phyloP scores from a whole-genome alignment of 2,888 invertebrate genomes.

The Lasioglossum marginatum region DNA sequence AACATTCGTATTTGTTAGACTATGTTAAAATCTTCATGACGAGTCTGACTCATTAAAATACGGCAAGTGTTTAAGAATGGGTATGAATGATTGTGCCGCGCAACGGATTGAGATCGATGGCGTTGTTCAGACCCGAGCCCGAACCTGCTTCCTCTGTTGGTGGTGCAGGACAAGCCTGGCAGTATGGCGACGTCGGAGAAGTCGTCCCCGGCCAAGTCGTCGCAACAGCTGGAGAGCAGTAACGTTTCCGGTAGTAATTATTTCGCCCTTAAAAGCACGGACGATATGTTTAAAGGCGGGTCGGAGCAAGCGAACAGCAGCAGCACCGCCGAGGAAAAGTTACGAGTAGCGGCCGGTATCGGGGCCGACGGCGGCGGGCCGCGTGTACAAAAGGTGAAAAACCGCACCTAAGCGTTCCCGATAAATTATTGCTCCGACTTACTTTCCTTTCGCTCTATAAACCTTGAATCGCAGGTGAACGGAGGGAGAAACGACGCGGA shows the following conservation, averaged over 20 bases:
- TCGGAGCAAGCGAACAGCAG: constrained; percentile 72
- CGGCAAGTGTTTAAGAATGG: too few species aligned
- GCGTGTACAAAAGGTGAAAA: constrained; percentile 65
- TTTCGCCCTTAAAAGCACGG: constrained; percentile 74
- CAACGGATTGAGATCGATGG: not conserved
- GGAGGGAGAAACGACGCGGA: constrained; percentile 18
- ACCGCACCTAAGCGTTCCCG: constrained; percentile 41
- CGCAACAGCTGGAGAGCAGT: not conserved
- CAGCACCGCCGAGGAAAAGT: constrained; percentile 50
- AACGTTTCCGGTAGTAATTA: constrained; percentile 71
- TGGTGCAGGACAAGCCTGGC: constrained; percentile 18
- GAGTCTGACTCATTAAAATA: too few species aligned
- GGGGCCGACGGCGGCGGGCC: constrained; percentile 55
- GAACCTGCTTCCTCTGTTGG: constrained; percentile 30
- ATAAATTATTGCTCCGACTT: constrained; percentile 55
- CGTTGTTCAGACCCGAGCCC: constrained; percentile 42
- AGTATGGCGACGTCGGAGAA: constrained; percentile 1
- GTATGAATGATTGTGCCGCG: not conserved
- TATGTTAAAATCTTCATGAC: too few species aligned
- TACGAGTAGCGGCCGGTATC: constrained; percentile 36
- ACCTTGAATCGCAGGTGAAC: constrained; percentile 56
- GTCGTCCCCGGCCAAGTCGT: constrained; percentile 9
- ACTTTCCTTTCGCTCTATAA: constrained; percentile 48
- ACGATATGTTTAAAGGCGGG: constrained; percentile 78
- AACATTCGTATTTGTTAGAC: too few species aligned